These are phyloP conservation scores for Operophtera brumata DNA, from an alignment of 2,888 invertebrate genomes.

Conservation along the genomic window DNA sequence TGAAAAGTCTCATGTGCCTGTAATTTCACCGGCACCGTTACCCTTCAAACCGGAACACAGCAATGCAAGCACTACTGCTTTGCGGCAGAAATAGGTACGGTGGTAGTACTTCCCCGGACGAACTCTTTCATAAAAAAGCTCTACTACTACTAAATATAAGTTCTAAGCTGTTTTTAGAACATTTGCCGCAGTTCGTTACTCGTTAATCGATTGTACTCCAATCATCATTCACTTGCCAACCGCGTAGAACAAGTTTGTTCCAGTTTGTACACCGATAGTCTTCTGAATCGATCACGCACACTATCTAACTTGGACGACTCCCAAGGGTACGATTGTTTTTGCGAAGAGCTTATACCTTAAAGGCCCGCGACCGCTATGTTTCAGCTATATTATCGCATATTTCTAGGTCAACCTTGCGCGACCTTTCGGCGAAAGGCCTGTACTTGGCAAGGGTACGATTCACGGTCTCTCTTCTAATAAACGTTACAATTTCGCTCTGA, in stretches of 20 bases:
- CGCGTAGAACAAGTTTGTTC: slow-evolving; percentile 26
- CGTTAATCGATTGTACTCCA: slow-evolving; percentile 17
- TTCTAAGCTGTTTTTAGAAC: neutral
- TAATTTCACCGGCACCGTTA: too few relatives aligned
- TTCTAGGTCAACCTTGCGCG: slow-evolving; percentile 3
- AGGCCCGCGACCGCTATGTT: slow-evolving; percentile 3
- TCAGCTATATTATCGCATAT: neutral
- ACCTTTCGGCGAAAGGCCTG: slow-evolving; percentile 5
- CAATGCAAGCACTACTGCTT: too few relatives aligned
- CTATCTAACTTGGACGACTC: slow-evolving; percentile 8
- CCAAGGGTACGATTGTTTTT: slow-evolving; percentile 15
- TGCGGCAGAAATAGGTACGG: too few relatives aligned
- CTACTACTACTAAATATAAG: too few relatives aligned
- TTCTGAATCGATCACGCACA: slow-evolving; percentile 29
- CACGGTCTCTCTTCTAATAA: slow-evolving; percentile 13
- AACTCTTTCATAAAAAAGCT: too few relatives aligned
- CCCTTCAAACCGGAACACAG: too few relatives aligned
- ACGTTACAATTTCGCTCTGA: slow-evolving; percentile 11
- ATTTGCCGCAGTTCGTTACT: slow-evolving; percentile 1
- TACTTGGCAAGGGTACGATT: slow-evolving; percentile 2
- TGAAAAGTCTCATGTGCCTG: too few relatives aligned
- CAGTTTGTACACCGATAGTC: slow-evolving; percentile 21
- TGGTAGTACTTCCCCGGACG: too few relatives aligned
- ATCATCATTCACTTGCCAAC: slow-evolving; percentile 27
- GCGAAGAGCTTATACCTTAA: slow-evolving; percentile 3